Conservation (phyloP, 2,797 vertebrate species). For the Notamacropus eugenii region DNA sequence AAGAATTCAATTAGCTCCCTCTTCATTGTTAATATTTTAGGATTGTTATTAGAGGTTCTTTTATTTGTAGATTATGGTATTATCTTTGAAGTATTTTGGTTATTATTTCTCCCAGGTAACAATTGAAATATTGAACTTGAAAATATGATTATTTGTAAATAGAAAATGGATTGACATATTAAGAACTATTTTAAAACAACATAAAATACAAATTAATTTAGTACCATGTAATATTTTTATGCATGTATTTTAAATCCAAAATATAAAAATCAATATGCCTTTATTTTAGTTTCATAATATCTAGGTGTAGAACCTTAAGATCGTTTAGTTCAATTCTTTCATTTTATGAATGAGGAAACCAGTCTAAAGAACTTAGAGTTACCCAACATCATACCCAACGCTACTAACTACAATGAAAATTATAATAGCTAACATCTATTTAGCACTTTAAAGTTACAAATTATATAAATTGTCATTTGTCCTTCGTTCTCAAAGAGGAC, state of each 20-base stretch:
- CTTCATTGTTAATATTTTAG: accelerated
- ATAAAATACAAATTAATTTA: slow-evolving; percentile 29
- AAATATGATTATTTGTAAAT: slow-evolving; percentile 69
- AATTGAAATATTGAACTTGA: slow-evolving; percentile 22
- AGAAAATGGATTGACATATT: slow-evolving; percentile 37
- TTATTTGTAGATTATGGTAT: not conserved
- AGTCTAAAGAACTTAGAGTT: not conserved
- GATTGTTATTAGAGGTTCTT: not conserved
- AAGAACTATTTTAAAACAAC: not conserved
- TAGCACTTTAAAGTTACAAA: not conserved
- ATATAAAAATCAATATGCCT: slow-evolving; percentile 8
- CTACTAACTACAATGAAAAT: not conserved
- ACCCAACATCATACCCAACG: not conserved
- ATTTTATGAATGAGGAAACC: not conserved
- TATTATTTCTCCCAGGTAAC: not conserved
- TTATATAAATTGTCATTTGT: not conserved
- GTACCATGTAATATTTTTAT: slow-evolving; percentile 1
- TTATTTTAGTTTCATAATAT: slow-evolving; percentile 31
- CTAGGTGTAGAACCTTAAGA: not conserved
- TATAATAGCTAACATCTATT: not conserved
- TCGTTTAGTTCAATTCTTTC: not conserved
- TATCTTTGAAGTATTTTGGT: not conserved
- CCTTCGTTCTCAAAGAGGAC: too few relatives aligned
- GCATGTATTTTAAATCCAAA: not conserved
- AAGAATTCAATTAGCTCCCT: not conserved